Percentiles rank a stretch among this genome's conserved stretches.
phyloP scores from a whole-genome alignment of 2,797 vertebrate genomes.

The Nothura maculosa region DNA sequence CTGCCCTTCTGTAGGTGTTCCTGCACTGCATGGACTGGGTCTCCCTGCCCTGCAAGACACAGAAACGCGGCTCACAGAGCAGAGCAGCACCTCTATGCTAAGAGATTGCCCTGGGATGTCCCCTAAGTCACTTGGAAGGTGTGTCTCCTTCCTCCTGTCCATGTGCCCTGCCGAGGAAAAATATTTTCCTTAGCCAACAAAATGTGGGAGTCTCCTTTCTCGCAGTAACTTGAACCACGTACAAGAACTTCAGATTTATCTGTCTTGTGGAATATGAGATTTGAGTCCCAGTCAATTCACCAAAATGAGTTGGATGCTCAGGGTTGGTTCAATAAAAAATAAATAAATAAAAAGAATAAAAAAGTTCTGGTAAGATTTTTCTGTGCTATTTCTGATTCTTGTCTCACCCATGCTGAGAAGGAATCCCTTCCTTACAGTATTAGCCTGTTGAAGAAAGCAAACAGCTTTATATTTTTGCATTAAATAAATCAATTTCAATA shows the following conservation, averaged over 20 bases:
- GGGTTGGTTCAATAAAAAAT: background rate
- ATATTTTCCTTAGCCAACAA: background rate
- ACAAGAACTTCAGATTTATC: background rate
- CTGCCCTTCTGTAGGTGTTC: background rate
- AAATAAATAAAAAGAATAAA: too few relatives aligned
- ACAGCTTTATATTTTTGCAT: background rate
- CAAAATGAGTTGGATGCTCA: accelerated
- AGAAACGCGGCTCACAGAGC: background rate
- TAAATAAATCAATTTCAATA: background rate
- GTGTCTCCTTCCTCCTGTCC: background rate
- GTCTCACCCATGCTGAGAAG: background rate
- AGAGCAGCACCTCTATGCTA: background rate
- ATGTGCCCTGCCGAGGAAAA: background rate
- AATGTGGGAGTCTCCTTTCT: background rate
- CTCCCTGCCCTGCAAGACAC: background rate
- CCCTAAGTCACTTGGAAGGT: background rate
- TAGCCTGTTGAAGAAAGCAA: background rate
- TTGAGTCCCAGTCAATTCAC: background rate
- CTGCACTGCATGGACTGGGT: background rate
- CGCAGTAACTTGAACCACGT: background rate
- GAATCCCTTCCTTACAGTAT: background rate
- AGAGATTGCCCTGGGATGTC: background rate
- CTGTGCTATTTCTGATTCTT: background rate
- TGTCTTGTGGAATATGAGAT: background rate
- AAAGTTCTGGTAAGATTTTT: background rate